phyloP scores from a whole-genome alignment of 2,113 vertebrate species.

The Tautogolabrus adspersus region DNA sequence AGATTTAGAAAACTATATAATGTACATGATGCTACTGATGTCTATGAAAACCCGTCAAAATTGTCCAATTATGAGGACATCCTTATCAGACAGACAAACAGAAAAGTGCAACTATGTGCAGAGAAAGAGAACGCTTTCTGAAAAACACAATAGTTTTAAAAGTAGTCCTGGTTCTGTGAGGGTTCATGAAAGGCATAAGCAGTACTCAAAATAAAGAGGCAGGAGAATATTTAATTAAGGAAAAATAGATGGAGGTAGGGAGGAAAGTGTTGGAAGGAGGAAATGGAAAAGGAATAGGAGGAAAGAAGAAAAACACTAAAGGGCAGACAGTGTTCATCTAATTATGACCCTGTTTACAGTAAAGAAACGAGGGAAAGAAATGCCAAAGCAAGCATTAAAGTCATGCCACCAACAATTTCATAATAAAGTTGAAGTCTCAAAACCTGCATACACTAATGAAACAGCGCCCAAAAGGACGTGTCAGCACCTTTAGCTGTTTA shows the following conservation, averaged over 20 bases:
- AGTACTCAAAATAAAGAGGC: not conserved
- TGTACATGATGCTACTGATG: not conserved
- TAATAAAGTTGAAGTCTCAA: not conserved
- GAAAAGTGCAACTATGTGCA: not conserved
- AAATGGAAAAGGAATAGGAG: not conserved
- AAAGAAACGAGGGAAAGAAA: not conserved
- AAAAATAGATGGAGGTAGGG: not conserved
- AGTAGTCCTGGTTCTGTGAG: too few species aligned
- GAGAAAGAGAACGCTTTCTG: not conserved
- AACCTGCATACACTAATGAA: not conserved
- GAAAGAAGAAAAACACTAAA: constrained; percentile 4
- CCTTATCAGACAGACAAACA: too few species aligned
- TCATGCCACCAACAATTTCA: not conserved
- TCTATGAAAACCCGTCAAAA: not conserved
- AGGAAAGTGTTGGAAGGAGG: not conserved
- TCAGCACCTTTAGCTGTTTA: constrained; percentile 14
- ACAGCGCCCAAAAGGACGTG: constrained; percentile 3
- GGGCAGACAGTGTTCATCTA: not conserved
- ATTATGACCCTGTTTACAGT: constrained; percentile 20
- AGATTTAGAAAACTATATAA: not conserved
- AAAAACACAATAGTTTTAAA: too few species aligned
- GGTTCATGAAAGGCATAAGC: too few species aligned
- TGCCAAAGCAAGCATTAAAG: not conserved
- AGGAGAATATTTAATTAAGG: not conserved
- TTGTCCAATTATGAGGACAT: not conserved